A percentile compares a stretch with the other conserved stretches of the same genome.
Evolutionary conservation across 2,797 vertebrate species (phyloP).

Genomic region (Mionectes olivaceus): DNA sequence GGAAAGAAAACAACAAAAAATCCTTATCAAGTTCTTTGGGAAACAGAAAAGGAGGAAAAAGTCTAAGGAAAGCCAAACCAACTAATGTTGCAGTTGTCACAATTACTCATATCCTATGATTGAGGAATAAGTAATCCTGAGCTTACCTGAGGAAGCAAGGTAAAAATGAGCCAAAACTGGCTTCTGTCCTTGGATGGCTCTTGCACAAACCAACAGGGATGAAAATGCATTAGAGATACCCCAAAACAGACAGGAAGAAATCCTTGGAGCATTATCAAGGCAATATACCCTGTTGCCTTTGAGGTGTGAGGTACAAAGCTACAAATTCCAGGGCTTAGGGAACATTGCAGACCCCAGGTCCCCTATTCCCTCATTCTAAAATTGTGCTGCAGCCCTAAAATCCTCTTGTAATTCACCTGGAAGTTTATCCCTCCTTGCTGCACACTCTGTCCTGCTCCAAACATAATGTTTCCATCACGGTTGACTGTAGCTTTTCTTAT

Average conservation of each 20-base stretch:
- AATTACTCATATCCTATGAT: conserved; percentile 73
- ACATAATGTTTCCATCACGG: not conserved
- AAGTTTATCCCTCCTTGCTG: not conserved
- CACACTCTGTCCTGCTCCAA: not conserved
- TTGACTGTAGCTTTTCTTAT: not conserved
- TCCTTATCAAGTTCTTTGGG: conserved; percentile 56
- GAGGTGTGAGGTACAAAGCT: not conserved
- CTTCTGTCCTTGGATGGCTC: not conserved
- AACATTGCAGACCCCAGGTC: not conserved
- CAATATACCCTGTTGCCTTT: not conserved
- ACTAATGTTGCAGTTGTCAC: conserved; percentile 68
- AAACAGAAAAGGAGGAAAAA: conserved; percentile 73
- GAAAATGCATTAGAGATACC: not conserved
- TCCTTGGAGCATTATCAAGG: not conserved
- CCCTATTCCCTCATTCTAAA: not conserved
- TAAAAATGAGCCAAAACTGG: conserved; percentile 62
- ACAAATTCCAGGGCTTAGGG: not conserved
- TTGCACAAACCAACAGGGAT: not conserved
- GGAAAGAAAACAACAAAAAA: conserved; percentile 42
- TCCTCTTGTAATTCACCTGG: not conserved
- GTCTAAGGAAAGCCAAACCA: conserved; percentile 56
- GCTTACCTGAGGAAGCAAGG: conserved; percentile 53
- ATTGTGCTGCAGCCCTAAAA: not conserved
- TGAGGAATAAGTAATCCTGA: not conserved
- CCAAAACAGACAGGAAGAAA: not conserved